Evolutionary conservation across 2,888 invertebrate species (phyloP).

Genomic region (Luperina nickerlii): DNA sequence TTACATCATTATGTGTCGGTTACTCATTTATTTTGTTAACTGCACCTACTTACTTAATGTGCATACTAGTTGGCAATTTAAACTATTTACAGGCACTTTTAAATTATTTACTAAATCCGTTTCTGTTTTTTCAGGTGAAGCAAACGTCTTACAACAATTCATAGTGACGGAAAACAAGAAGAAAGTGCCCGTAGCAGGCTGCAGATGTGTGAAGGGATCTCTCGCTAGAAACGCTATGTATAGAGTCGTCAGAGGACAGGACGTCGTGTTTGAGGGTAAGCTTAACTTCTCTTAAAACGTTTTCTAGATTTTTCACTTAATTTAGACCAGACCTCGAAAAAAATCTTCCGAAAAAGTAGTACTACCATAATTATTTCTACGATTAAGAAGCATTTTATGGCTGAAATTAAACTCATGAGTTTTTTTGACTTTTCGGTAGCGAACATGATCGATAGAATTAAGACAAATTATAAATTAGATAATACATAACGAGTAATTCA

Average conservation of each 20-base stretch:
- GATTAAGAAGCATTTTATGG: background rate
- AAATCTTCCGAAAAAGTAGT: background rate
- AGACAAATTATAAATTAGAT: background rate
- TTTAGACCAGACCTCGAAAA: background rate
- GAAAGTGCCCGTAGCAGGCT: slow-evolving; percentile 96
- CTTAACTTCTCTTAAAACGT: too few species aligned
- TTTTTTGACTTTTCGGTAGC: background rate
- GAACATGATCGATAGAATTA: background rate
- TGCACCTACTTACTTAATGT: too few species aligned
- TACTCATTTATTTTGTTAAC: too few species aligned
- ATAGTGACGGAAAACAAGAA: slow-evolving; percentile 94
- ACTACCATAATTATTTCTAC: background rate
- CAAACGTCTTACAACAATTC: slow-evolving; percentile 96
- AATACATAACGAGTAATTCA: background rate
- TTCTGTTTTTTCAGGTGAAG: slow-evolving; percentile 92
- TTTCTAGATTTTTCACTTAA: background rate
- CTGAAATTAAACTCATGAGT: background rate
- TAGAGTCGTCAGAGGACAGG: slow-evolving; percentile 92
- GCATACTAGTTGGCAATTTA: too few species aligned
- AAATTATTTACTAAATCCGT: background rate
- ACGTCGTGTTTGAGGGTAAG: slow-evolving; percentile 93
- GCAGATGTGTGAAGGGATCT: slow-evolving; percentile 94
- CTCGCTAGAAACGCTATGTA: slow-evolving; percentile 92
- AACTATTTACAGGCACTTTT: background rate
- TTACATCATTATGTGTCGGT: too few species aligned